Conservation (phyloP, 2,888 invertebrate genomes). For the Heliconius sara region DNA sequence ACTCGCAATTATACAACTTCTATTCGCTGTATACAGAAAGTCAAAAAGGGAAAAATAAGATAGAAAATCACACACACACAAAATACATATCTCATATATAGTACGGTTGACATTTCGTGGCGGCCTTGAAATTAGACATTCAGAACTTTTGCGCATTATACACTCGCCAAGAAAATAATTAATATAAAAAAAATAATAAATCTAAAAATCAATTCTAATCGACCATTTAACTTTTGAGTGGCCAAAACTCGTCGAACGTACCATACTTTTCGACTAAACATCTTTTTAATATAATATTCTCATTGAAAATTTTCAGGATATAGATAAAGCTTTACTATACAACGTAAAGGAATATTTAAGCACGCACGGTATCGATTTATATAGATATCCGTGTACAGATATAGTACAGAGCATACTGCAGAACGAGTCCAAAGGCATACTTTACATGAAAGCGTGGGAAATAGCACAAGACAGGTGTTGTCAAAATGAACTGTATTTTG, state of each 20-base stretch:
- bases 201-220: too few species aligned
- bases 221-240: background rate
- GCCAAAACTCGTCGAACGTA: background rate
- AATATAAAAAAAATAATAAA: too few species aligned
- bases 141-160: too few species aligned
- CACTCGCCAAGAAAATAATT: too few species aligned
- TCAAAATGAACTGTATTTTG: constrained; percentile 84
- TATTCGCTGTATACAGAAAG: too few species aligned
- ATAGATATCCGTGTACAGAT: constrained; percentile 85
- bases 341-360: constrained; percentile 85
- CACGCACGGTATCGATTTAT: constrained; percentile 85
- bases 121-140: too few species aligned
- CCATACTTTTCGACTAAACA: background rate
- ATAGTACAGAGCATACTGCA: constrained; percentile 88
- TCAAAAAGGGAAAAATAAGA: too few species aligned
- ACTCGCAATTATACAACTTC: too few species aligned
- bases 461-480: constrained; percentile 77
- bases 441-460: constrained; percentile 82
- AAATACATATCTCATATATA: too few species aligned
- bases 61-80: too few species aligned
- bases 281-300: background rate
- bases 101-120: too few species aligned
- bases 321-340: constrained; percentile 73
- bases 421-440: constrained; percentile 83
- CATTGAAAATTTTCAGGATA: constrained; percentile 61